Percentiles rank a stretch among this genome's conserved stretches.
Evolutionary conservation across 2,888 invertebrate species (phyloP).

Genomic region (Ethmia dodecea): DNA sequence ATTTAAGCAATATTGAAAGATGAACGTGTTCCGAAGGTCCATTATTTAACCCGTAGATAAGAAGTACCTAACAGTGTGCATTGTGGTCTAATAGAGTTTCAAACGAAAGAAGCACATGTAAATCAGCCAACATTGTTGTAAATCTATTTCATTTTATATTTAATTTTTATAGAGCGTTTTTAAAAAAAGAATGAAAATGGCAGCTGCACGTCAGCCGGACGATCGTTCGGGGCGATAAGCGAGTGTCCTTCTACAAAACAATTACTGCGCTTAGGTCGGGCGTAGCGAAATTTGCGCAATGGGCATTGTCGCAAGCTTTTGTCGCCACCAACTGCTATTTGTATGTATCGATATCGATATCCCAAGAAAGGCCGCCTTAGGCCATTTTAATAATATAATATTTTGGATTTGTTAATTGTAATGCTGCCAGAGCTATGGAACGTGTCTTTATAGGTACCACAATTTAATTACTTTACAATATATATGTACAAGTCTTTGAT

Average conservation of each 20-base stretch:
- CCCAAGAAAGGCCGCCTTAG: constrained; percentile 21
- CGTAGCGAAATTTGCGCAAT: constrained; percentile 51
- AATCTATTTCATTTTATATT: constrained; percentile 30
- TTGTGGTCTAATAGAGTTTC: too few relatives aligned
- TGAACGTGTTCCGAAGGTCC: too few relatives aligned
- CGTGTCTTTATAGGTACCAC: too few relatives aligned
- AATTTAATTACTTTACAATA: too few relatives aligned
- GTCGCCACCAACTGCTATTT: constrained; percentile 41
- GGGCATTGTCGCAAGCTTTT: constrained; percentile 43
- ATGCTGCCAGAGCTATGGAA: too few relatives aligned
- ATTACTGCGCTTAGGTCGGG: constrained; percentile 55
- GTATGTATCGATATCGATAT: constrained; percentile 31
- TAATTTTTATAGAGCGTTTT: constrained; percentile 32
- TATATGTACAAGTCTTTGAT: too few relatives aligned
- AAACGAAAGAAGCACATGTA: too few relatives aligned
- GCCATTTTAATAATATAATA: background rate
- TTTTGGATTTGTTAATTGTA: background rate
- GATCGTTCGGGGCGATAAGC: constrained; percentile 57
- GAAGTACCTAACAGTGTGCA: too few relatives aligned
- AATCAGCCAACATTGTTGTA: too few relatives aligned
- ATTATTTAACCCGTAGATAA: too few relatives aligned
- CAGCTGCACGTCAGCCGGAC: constrained; percentile 56
- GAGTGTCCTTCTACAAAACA: constrained; percentile 69
- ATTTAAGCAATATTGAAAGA: too few relatives aligned
- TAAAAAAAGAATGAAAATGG: constrained; percentile 50